phyloP scores from a whole-genome alignment of 2,888 invertebrate genomes.

The Heliconius hortense region DNA sequence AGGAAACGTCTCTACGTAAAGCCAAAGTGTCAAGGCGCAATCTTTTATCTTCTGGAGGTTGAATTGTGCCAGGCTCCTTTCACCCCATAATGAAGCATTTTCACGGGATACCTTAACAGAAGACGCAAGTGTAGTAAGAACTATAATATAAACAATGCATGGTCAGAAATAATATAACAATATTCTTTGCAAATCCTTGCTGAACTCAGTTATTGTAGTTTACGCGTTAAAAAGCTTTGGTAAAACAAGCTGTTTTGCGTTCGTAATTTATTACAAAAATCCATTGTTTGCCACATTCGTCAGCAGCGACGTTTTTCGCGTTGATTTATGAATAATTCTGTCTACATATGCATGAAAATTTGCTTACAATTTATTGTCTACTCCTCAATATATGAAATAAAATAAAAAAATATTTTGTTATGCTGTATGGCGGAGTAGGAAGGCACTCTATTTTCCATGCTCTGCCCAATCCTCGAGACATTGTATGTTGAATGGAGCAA shows the following conservation, averaged over 20 bases:
- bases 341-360: slow-evolving; percentile 1
- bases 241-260: slow-evolving; percentile 4
- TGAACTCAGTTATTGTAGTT: slow-evolving; percentile 7
- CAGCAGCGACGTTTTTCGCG: slow-evolving; percentile 4
- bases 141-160: background rate
- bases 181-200: background rate
- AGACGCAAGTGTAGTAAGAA: background rate
- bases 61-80: too few species aligned
- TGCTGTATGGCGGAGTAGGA: too few species aligned
- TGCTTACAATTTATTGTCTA: background rate
- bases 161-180: background rate
- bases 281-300: slow-evolving; percentile 22
- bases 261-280: slow-evolving; percentile 21
- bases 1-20: too few species aligned
- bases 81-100: too few species aligned
- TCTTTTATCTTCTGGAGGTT: too few species aligned
- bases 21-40: too few species aligned
- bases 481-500: background rate
- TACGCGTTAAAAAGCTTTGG: background rate
- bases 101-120: too few species aligned
- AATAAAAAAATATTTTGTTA: too few species aligned
- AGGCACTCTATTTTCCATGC: background rate
- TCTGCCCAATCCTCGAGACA: background rate
- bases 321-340: slow-evolving; percentile 12
- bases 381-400: background rate